These are phyloP conservation scores for Castor canadensis DNA, from an alignment of 2,113 vertebrate genomes.

Conservation along the genomic window DNA sequence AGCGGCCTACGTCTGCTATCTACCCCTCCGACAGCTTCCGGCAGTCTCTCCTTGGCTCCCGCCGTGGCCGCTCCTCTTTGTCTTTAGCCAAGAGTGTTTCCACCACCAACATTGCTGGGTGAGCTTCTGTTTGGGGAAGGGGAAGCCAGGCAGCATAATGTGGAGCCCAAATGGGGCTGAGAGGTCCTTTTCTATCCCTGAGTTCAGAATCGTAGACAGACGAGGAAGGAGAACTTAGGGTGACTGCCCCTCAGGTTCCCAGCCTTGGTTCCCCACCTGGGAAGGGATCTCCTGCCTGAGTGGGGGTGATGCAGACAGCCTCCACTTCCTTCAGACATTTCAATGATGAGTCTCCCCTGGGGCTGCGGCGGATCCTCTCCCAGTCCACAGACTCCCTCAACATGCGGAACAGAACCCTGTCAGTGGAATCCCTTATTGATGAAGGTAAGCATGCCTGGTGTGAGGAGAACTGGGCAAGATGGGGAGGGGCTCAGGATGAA, in stretches of 20 bases:
- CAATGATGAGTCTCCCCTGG: constrained; percentile 92
- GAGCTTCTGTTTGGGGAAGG: constrained; percentile 59
- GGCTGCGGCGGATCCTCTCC: constrained; percentile 94
- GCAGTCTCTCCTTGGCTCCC: constrained; percentile 91
- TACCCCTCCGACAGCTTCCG: constrained; percentile 93
- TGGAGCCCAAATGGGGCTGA: background rate
- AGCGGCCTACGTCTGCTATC: constrained; percentile 93
- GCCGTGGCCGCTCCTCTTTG: constrained; percentile 87
- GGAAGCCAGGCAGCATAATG: background rate
- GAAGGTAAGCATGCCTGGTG: constrained; percentile 84
- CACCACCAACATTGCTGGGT: constrained; percentile 97
- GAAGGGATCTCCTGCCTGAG: background rate
- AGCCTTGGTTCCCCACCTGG: background rate
- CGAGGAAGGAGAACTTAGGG: background rate
- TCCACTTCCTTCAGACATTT: constrained; percentile 83
- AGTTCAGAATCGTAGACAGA: background rate
- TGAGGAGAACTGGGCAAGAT: background rate
- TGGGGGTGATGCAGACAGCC: rapidly evolving
- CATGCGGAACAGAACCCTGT: constrained; percentile 91
- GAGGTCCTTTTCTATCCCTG: background rate
- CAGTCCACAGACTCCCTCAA: constrained; percentile 96
- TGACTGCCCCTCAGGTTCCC: background rate
- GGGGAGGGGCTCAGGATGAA: background rate
- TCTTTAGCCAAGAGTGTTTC: constrained; percentile 95
- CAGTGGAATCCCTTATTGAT: constrained; percentile 93